Percentiles rank a stretch among this genome's conserved stretches.
These are phyloP conservation scores for Silurus asotus DNA, from an alignment of 2,113 vertebrate genomes.

Conservation along the genomic window DNA sequence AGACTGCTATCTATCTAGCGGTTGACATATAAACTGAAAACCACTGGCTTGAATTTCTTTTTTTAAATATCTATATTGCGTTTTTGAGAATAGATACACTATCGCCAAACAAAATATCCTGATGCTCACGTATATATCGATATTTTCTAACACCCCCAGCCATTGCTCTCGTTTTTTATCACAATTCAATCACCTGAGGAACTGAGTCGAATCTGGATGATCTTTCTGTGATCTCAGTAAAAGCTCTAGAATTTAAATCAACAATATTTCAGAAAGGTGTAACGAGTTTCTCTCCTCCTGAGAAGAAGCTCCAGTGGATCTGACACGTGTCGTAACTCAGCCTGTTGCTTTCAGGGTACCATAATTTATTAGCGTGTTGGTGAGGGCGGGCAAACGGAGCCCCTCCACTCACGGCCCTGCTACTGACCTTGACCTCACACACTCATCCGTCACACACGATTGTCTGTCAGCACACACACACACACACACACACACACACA, in stretches of 20 bases:
- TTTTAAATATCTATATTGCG: too few relatives aligned
- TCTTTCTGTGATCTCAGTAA: neutral
- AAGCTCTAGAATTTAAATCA: neutral
- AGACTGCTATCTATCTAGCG: too few relatives aligned
- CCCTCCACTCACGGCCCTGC: conserved; percentile 39
- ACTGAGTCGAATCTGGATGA: neutral
- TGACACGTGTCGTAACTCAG: conserved; percentile 20
- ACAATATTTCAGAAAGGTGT: too few relatives aligned
- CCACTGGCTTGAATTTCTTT: too few relatives aligned
- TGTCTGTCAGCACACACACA: conserved; percentile 32
- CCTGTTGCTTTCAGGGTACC: neutral
- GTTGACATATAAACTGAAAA: too few relatives aligned
- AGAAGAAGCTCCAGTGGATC: neutral
- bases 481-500: conserved; percentile 37
- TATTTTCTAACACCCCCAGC: too few relatives aligned
- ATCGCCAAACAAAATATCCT: too few relatives aligned
- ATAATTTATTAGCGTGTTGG: conserved; percentile 43
- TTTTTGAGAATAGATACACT: too few relatives aligned
- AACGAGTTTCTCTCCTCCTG: neutral
- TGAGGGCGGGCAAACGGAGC: conserved; percentile 40
- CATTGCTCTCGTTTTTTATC: neutral
- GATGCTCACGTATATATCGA: too few relatives aligned
- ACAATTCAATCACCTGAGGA: neutral
- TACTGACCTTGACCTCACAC: conserved; percentile 55
- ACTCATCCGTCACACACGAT: conserved; percentile 46